Evolutionary conservation across 2,797 vertebrate genomes (phyloP), one percentile per base, ranked within the genome.

Genomic region (Garrulus glandarius): DNA sequence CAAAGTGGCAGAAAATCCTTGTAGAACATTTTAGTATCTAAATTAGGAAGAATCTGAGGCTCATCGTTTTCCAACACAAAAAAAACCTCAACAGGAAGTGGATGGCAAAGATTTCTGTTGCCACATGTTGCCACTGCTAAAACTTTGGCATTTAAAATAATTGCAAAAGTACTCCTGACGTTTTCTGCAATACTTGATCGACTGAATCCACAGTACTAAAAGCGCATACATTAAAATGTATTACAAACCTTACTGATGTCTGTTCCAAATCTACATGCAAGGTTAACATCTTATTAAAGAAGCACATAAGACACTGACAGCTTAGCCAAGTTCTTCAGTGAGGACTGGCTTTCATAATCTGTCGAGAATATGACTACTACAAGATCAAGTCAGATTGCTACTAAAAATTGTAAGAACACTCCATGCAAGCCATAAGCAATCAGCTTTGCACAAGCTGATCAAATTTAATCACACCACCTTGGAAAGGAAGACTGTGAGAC

Each of bases 381-480:
- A 63, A 81, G 44, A 91, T 24, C 77, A 91, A 89, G 82, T 91
- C 47, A 78, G 65, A 55, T 32, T 55, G 89, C 55, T 79, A 75
- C 41, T 59, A 69, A 57, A 71, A 94, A 69, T 68, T 80, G 61
- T 68, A 88, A 85, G 79, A 97, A 92, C 96, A 93, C 91, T 91
- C 60, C 89, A 95, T 91, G 96, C 97, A 97, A 96, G 96, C 88
- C 87, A 84, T 67, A 94, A 82, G 86, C 93, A 92, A 91, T 95
- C 97, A 97, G 97, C 97, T 97, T 95, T 70, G 96, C 44, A 89
- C 55, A 96, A 97, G 97, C 96, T 90, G 92, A 96, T 96, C 86
- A 96, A 75, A 95, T 91, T 93, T 94, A 92, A 97, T 97, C 96
- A 97, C 96, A 87, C 96, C 98, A 99, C 98, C 98, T 99, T 98